phyloP scores from a whole-genome alignment of 2,888 invertebrate species.

The Drosophila quinaria region DNA sequence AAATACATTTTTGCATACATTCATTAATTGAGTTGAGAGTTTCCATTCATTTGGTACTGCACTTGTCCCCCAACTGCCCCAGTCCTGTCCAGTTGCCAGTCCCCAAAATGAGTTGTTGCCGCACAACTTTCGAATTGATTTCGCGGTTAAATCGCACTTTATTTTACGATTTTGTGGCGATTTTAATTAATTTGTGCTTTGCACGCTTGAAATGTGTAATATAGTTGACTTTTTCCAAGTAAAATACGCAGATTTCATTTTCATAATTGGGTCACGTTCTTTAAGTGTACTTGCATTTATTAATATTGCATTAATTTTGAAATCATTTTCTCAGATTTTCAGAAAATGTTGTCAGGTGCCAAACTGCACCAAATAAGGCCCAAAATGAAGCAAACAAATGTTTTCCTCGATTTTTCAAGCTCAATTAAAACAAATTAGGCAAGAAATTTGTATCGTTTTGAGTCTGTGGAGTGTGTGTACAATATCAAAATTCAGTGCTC shows the following conservation, averaged over 20 bases:
- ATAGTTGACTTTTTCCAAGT: not conserved
- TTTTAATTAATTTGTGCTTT: conserved; percentile 36
- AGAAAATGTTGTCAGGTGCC: conserved; percentile 12
- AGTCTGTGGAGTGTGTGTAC: conserved; percentile 19
- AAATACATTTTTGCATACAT: conserved; percentile 61
- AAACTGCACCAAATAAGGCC: conserved; percentile 1
- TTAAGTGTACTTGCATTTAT: not conserved
- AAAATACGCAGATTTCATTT: conserved; percentile 5
- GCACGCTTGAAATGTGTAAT: conserved; percentile 33
- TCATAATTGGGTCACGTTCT: conserved; percentile 4
- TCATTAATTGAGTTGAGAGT: conserved; percentile 65
- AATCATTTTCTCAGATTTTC: conserved; percentile 9
- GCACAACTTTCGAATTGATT: conserved; percentile 68
- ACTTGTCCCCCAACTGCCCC: conserved; percentile 28
- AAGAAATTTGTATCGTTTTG: conserved; percentile 59
- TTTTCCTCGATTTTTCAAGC: conserved; percentile 68
- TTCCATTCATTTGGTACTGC: conserved; percentile 40
- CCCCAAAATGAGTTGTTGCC: conserved; percentile 50
- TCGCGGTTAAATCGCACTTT: conserved; percentile 38
- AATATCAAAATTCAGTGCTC: conserved; percentile 67
- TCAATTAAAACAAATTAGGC: conserved; percentile 79
- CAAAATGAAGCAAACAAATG: conserved; percentile 39
- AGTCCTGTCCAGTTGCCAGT: conserved; percentile 18
- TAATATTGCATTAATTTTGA: not conserved
- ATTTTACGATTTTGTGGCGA: conserved; percentile 37